phyloP scores from a whole-genome alignment of 2,888 invertebrate genomes.

The Empis stercorea region DNA sequence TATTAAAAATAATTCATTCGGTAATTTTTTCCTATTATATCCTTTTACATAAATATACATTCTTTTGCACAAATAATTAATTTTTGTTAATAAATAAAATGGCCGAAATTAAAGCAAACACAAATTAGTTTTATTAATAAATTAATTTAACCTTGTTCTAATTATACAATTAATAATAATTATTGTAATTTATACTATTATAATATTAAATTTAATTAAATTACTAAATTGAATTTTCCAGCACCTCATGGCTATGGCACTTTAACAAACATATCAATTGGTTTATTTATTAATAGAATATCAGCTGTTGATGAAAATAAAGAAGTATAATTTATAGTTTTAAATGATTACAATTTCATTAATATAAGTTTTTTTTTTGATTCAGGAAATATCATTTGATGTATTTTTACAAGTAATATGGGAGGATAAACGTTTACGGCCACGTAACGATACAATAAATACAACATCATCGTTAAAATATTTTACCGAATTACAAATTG shows the following conservation, averaged over 20 bases:
- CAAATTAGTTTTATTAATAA: background rate
- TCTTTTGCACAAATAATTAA: no score
- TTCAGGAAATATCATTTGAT: conserved; percentile 50
- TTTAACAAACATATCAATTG: conserved; percentile 43
- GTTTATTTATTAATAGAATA: conserved; percentile 47
- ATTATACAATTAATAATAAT: background rate
- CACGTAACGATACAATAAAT: conserved; percentile 12
- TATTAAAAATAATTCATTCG: no score
- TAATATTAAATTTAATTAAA: no score
- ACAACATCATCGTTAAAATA: conserved; percentile 9
- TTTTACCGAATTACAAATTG: conserved; percentile 20
- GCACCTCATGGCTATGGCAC: background rate
- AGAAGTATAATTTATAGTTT: conserved; percentile 37
- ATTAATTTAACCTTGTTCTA: background rate
- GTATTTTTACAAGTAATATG: conserved; percentile 53
- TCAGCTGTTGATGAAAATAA: conserved; percentile 51
- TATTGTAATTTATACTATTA: no score
- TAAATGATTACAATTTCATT: conserved; percentile 7
- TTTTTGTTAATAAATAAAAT: no score
- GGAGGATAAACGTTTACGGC: conserved; percentile 41
- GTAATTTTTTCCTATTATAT: no score
- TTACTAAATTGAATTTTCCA: no score
- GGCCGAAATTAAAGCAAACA: no score
- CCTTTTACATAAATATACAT: no score
- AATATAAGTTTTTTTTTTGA: conserved; percentile 6